Evolutionary conservation across 2,113 vertebrate species (phyloP), one percentile per base, ranked within the genome.

Genomic region (Thamnaconus septentrionalis): DNA sequence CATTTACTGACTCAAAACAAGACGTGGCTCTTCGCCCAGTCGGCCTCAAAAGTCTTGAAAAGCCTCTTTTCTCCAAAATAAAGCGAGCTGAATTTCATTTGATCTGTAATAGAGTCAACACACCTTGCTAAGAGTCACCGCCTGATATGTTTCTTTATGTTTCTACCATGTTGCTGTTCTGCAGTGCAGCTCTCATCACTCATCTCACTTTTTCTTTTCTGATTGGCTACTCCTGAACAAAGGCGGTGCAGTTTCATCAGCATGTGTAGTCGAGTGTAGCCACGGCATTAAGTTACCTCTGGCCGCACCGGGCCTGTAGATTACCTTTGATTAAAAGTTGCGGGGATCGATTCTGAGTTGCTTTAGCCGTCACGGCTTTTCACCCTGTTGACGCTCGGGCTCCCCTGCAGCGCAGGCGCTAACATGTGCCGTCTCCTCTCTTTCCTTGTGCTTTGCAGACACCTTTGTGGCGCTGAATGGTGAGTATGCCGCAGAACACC

Each of bases 381-480:
- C 63, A 79, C 81, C 66, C 78, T 63, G 72, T 75, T 76, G 59
- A 75, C 73, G 61, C 71, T 51, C 57, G 59, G 69, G 58, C 71
- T 61, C 40, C 39, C 55, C 75, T 85, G 48, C 58, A 79, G 55
- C 48, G 72, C 66, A 59, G 12, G 49, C 61, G 67, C 51, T 87
- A 84, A 89, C 78, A 63, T 4, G 40, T 76, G 65, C 73, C 47
- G 52, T 63, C 55, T 93, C 64, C 67, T 91, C 92, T 79, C 59
- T 70, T 69, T 64, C 77, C 58, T 76, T 66, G 71, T 79, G 66
- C 59, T 85, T 31, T 95, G 78, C 92, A 97, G 95, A 96, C 93
- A 94, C 95, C 86, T 97, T 98, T 85, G 95, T 98, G 94, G 96
- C 96, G 43, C 90, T 97, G 90, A 98, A 98, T 88, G 96, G 96